These are phyloP conservation scores for Hirtodrosophila trivittata DNA, from an alignment of 2,888 invertebrate species.

Conservation along the genomic window DNA sequence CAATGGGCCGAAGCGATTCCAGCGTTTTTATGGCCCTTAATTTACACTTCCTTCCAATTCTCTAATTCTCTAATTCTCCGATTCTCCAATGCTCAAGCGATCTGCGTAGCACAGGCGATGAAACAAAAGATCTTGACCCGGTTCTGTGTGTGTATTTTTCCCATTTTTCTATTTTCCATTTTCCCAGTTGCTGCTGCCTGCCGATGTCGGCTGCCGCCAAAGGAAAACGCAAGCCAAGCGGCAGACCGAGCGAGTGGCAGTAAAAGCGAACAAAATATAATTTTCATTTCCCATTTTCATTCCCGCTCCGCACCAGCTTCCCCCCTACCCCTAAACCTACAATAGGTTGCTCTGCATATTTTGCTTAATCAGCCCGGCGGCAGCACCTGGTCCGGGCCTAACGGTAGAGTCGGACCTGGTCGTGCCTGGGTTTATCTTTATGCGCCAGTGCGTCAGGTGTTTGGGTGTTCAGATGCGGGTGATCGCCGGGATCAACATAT, in stretches of 20 bases:
- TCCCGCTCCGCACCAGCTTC: constrained; percentile 1
- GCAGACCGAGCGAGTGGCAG: constrained; percentile 23
- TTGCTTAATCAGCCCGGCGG: constrained; percentile 52
- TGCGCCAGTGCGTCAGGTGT: constrained; percentile 34
- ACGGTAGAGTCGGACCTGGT: constrained; percentile 21
- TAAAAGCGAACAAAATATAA: constrained; percentile 72
- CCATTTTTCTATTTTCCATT: too few relatives aligned
- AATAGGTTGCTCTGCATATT: constrained; percentile 58
- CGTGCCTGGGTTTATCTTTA: constrained; percentile 30
- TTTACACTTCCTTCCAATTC: constrained; percentile 73
- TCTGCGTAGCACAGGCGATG: constrained; percentile 23
- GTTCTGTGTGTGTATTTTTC: constrained; percentile 40
- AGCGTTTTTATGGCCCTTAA: constrained; percentile 71
- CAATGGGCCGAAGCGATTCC: constrained; percentile 25
- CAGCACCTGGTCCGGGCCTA: constrained; percentile 17
- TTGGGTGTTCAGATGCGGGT: constrained; percentile 27
- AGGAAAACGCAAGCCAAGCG: constrained; percentile 37
- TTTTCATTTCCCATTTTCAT: constrained; percentile 72
- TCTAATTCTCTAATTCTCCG: not conserved
- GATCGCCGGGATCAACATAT: constrained; percentile 8
- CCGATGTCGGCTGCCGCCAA: constrained; percentile 42
- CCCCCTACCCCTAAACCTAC: constrained; percentile 12
- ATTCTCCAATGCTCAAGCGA: not conserved
- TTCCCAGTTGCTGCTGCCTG: not conserved
- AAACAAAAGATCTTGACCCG: constrained; percentile 32